Conservation (phyloP, 2,888 invertebrate species). For the Chydorus sphaericus region DNA sequence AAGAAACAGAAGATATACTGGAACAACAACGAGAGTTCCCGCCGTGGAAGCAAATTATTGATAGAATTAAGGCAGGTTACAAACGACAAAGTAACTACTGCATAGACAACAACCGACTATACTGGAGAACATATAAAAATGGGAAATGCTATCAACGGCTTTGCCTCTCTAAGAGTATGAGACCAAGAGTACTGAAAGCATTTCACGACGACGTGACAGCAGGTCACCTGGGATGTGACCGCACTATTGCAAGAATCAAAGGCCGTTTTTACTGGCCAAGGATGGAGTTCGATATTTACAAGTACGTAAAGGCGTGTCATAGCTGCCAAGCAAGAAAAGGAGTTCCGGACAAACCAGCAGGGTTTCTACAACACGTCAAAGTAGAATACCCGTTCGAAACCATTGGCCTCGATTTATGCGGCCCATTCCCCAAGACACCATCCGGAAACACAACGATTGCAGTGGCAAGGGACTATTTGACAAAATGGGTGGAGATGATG, state of each 20-base stretch:
- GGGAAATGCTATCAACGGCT: neutral
- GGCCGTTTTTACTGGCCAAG: conserved; percentile 18
- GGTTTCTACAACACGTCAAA: conserved; percentile 4
- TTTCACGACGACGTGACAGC: conserved; percentile 16
- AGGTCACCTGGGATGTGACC: conserved; percentile 17
- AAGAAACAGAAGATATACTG: too few relatives aligned
- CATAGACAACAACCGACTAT: neutral
- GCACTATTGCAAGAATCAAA: conserved; percentile 15
- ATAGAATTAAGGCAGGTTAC: neutral
- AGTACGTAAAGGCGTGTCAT: conserved; percentile 16
- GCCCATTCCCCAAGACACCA: conserved; percentile 17
- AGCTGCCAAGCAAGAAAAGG: conserved; percentile 17
- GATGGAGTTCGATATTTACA: conserved; percentile 13
- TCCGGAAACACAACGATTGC: conserved; percentile 17
- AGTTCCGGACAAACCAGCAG: neutral
- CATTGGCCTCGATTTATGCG: conserved; percentile 19
- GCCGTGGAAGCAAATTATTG: neutral
- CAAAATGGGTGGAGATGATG: neutral
- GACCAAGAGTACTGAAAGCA: neutral
- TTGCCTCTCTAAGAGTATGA: neutral
- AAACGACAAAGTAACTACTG: neutral
- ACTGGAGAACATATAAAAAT: neutral
- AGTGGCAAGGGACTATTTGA: conserved; percentile 9
- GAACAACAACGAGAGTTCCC: neutral
- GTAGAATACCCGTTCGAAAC: conserved; percentile 19